These are phyloP conservation scores for Megalurothrips usitatus DNA, from an alignment of 2,888 invertebrate species.

Conservation along the genomic window DNA sequence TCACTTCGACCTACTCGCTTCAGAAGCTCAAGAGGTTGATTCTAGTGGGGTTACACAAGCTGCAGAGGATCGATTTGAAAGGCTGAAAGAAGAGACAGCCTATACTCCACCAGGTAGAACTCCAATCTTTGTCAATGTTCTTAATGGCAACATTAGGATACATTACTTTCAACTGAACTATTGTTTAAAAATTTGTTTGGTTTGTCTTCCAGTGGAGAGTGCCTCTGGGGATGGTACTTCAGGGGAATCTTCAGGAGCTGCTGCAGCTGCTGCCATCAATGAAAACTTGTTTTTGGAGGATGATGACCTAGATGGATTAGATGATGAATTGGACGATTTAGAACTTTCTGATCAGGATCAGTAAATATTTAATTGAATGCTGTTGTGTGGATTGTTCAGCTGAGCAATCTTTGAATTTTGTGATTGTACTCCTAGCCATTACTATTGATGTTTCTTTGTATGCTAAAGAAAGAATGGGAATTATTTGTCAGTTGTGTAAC, in stretches of 20 bases:
- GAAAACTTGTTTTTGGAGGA: conserved; percentile 84
- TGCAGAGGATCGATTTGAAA: conserved; percentile 53
- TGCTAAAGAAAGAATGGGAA: no score
- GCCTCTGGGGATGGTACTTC: conserved; percentile 30
- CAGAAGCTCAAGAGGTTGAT: conserved; percentile 76
- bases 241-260: conserved; percentile 38
- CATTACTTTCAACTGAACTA: conserved; percentile 28
- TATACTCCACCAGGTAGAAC: conserved; percentile 18
- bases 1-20: conserved; percentile 64
- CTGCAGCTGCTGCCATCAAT: conserved; percentile 70
- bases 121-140: background rate
- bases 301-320: conserved; percentile 71
- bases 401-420: background rate
- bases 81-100: conserved; percentile 35
- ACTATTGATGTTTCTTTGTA: background rate
- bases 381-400: background rate
- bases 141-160: conserved; percentile 30
- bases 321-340: conserved; percentile 73
- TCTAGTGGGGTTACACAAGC: conserved; percentile 67
- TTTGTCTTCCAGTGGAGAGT: conserved; percentile 37
- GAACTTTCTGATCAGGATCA: conserved; percentile 28
- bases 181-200: conserved; percentile 1
- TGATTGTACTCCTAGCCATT: conserved; percentile 6
- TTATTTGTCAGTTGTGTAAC: background rate
- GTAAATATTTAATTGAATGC: background rate